Conservation (phyloP, 2,888 invertebrate species). For the Pyrgus malvae region DNA sequence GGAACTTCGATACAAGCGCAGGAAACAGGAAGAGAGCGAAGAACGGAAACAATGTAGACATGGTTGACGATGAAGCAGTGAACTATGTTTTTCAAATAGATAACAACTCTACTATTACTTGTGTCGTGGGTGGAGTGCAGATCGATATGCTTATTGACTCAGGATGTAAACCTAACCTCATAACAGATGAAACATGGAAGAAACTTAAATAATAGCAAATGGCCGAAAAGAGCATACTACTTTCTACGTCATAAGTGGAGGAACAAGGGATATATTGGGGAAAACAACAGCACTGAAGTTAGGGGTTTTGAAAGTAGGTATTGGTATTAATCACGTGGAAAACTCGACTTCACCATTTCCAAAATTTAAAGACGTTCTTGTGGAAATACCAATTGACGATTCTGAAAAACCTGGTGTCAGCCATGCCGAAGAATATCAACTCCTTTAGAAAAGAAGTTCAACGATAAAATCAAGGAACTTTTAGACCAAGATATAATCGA, state of each 20-base stretch:
- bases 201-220: slow-evolving; percentile 11
- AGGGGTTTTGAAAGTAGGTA: slow-evolving; percentile 28
- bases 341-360: slow-evolving; percentile 22
- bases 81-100: slow-evolving; percentile 28
- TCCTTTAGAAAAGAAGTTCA: slow-evolving; percentile 32
- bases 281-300: slow-evolving; percentile 29
- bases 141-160: slow-evolving; percentile 10
- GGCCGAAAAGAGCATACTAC: slow-evolving; percentile 11
- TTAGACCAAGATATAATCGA: slow-evolving; percentile 32
- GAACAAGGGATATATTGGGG: slow-evolving; percentile 33
- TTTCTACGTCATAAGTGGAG: slow-evolving; percentile 32
- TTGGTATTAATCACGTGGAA: slow-evolving; percentile 22
- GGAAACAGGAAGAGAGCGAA: neutral
- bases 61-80: neutral
- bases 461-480: slow-evolving; percentile 29
- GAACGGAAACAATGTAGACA: neutral
- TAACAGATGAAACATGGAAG: slow-evolving; percentile 9
- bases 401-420: slow-evolving; percentile 31
- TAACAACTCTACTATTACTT: slow-evolving; percentile 11
- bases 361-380: slow-evolving; percentile 33
- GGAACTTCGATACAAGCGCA: neutral
- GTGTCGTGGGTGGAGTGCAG: slow-evolving; percentile 1
- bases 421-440: slow-evolving; percentile 32
- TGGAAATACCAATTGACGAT: slow-evolving; percentile 34
- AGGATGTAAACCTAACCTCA: slow-evolving; percentile 8